Base-by-base conservation (phyloP, 2,888 invertebrate genomes). In the Perdita meconis region DNA sequence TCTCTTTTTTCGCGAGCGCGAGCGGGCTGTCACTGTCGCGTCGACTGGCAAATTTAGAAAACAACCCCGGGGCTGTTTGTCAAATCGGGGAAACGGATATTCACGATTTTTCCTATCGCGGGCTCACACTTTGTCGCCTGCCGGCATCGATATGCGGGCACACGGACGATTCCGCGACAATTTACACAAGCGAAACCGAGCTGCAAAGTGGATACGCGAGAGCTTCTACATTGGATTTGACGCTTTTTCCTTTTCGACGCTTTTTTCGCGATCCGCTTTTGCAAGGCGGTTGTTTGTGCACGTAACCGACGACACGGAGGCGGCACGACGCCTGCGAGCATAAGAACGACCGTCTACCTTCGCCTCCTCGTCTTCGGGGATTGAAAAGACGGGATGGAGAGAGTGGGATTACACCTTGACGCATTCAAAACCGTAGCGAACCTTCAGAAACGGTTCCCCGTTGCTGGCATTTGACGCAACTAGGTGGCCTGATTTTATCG, bases 111-210 rank as follows among this genome's bases (percentile, higher is more conserved):
- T 61, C 61, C 53, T 56, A 88, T 88, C 88, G 84, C 88, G 3
- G 40, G 85, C 89, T 89, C 87, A 87, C 88, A 84, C 87, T 87
- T 88, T 85, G 85, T n/a, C 86, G 86, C 86, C 86, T 85, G 86
- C 83, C 80, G 50, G 8, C 80, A 83, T 86, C 84, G 81, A 83
- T 56, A 67, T 44, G 60, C 66, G 60, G 30, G 51, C 57, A 63
- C 73, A 61, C 60, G 65, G 34, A 22, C 26, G 30, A 12, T 6
- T 22, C 6, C 2, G 34, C 57, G 2, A 42, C 61, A 42, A 59
- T 68, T 68, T 51, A 10, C 47, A 57, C 61, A 34, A n/a, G 8
- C 38, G 16, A 26, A 22, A 24, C 40, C 24, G 2, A n/a, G 13
- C 8, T 30, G 5, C 12, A 12, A 36, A 12, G 65, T 12, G 13